Evolutionary conservation across 2,113 vertebrate genomes (phyloP).

Genomic region (Sebastes schlegelii): DNA sequence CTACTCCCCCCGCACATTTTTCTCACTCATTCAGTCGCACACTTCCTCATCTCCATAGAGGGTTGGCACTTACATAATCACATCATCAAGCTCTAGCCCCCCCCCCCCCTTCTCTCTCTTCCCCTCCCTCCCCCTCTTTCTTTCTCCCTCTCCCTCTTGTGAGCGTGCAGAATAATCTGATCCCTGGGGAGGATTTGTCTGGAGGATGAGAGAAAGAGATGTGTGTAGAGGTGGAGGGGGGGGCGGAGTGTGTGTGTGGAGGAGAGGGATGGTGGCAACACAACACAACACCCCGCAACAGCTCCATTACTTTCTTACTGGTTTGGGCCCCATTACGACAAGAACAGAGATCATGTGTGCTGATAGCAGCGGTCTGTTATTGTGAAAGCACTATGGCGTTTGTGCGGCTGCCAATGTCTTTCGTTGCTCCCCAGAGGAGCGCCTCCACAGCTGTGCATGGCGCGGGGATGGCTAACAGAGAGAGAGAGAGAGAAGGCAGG

Average conservation of each 20-base stretch:
- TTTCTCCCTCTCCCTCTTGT: slow-evolving; percentile 51
- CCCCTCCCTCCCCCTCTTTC: background rate
- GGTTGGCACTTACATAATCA: slow-evolving; percentile 81
- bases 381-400: slow-evolving; percentile 42
- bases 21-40: slow-evolving; percentile 65
- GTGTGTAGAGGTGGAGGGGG: slow-evolving; percentile 36
- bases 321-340: slow-evolving; percentile 47
- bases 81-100: slow-evolving; percentile 66
- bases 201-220: slow-evolving; percentile 56
- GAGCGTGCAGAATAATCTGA: slow-evolving; percentile 80
- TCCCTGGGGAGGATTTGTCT: slow-evolving; percentile 80
- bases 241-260: background rate
- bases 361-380: slow-evolving; percentile 57
- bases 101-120: background rate
- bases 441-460: slow-evolving; percentile 44
- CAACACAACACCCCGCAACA: slow-evolving; percentile 47
- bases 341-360: slow-evolving; percentile 52
- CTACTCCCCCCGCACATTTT: slow-evolving; percentile 49
- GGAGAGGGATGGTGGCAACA: background rate
- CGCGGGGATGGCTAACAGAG: slow-evolving; percentile 26
- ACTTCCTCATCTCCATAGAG: slow-evolving; percentile 74
- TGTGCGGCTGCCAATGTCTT: slow-evolving; percentile 49
- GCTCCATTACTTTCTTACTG: slow-evolving; percentile 14
- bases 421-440: slow-evolving; percentile 35
- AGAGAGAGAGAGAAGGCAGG: slow-evolving; percentile 18